phyloP scores from a whole-genome alignment of 2,888 invertebrate genomes.

The Leptopilina myrica region DNA sequence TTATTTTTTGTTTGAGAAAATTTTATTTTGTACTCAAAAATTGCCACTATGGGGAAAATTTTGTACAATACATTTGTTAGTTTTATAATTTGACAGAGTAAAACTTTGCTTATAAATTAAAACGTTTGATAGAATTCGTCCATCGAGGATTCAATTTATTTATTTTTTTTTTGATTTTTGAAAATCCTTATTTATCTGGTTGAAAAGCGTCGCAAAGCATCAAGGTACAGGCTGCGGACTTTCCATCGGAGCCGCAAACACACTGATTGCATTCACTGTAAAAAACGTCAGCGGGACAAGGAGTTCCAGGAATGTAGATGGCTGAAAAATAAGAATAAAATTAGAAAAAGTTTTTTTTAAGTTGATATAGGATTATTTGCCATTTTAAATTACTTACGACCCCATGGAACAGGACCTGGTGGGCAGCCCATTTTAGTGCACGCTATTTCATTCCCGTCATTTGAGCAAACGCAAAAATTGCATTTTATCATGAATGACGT shows the following conservation, averaged over 20 bases:
- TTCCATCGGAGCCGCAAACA: constrained; percentile 78
- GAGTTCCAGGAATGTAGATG: constrained; percentile 32
- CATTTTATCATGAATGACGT: constrained; percentile 74
- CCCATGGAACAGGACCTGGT: constrained; percentile 33
- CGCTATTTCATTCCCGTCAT: constrained; percentile 62
- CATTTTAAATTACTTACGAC: constrained; percentile 16
- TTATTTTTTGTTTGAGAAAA: too few species aligned
- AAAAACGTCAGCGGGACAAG: constrained; percentile 77
- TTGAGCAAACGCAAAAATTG: constrained; percentile 79
- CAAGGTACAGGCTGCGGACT: constrained; percentile 77
- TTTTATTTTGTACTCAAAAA: too few species aligned
- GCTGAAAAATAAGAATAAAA: not conserved
- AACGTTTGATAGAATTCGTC: too few species aligned
- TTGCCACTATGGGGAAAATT: too few species aligned
- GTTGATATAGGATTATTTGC: not conserved
- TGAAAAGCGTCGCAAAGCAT: constrained; percentile 53
- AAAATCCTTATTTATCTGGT: not conserved
- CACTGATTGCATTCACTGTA: constrained; percentile 78
- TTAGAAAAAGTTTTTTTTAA: too few species aligned
- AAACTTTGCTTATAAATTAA: too few species aligned
- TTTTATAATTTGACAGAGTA: too few species aligned
- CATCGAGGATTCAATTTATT: too few species aligned
- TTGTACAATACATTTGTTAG: too few species aligned
- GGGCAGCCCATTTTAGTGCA: constrained; percentile 57
- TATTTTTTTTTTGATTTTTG: too few species aligned